phyloP scores from a whole-genome alignment of 2,113 vertebrate species.

The Oreamnos americanus region DNA sequence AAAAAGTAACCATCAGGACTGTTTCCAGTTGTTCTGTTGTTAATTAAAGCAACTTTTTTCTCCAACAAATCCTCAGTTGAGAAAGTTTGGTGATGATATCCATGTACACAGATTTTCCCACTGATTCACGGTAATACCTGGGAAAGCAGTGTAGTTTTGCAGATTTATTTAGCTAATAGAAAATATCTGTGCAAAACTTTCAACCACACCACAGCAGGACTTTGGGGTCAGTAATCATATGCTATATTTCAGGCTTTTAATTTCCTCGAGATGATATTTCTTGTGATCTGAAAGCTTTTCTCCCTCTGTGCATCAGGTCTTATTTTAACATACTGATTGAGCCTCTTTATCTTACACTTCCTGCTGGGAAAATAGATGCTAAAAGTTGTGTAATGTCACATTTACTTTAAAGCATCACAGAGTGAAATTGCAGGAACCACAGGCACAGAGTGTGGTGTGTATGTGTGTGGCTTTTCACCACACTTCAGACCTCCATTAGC shows the following conservation, averaged over 20 bases:
- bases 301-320: slow-evolving; percentile 65
- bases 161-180: slow-evolving; percentile 60
- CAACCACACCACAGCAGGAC: slow-evolving; percentile 29
- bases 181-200: slow-evolving; percentile 52
- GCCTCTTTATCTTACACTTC: slow-evolving; percentile 68
- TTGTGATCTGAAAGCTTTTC: slow-evolving; percentile 67
- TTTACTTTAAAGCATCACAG: slow-evolving; percentile 62
- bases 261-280: slow-evolving; percentile 64
- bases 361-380: slow-evolving; percentile 69
- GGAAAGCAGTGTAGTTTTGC: neutral
- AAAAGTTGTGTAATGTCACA: slow-evolving; percentile 67
- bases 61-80: neutral
- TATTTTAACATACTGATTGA: slow-evolving; percentile 75
- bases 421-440: slow-evolving; percentile 40
- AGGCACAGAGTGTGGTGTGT: neutral
- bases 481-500: neutral
- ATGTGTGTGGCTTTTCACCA: neutral
- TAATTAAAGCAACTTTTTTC: slow-evolving; percentile 47
- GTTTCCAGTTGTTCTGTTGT: slow-evolving; percentile 15
- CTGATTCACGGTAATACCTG: neutral
- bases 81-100: neutral
- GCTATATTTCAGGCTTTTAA: slow-evolving; percentile 67
- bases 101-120: neutral
- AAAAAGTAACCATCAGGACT: neutral
- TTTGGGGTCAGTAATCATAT: slow-evolving; percentile 66